Base-by-base conservation (phyloP, 2,113 vertebrate genomes). In the Chrysochloris asiatica region DNA sequence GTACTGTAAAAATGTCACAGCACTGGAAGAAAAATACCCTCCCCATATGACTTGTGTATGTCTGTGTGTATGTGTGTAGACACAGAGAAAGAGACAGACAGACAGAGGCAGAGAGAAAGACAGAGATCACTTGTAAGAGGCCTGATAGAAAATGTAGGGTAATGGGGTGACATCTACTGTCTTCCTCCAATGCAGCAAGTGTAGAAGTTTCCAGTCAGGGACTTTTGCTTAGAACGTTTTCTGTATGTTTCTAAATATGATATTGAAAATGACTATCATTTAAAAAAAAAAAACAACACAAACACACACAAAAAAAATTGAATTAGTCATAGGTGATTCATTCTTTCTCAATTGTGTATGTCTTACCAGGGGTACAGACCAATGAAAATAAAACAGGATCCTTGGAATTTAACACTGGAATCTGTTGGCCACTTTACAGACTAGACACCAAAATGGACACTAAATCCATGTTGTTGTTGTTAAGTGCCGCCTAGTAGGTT, bases 21-120 rank as follows among this genome's bases (percentile, higher is more conserved):
- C 71, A 93, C 54, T 79, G 33, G 79, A 87, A 89, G 93, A 90
- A 93, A 93, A 88, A 75, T 79, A 89, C 63, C 28, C 61, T 93
- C n/a, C 28, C 2, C 19, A 26, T 67, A 24, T 50, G 26, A 56
- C 24, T 16, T 45, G 36, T 43, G n/a, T 65, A 52, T 28, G 4
- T 69, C 21, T 48, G 41, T 47, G 50, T 22, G 65, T 30, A 16
- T 16, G 54, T 10, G 56, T 59, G 3, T 59, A 6, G 22, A 73
- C n/a, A 54, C 4, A 67, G 56, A 52, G 17, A 67, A 19, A 54
- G 4, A 41, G 9, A 73, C 47, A 88, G 41, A 72, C 9, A 50
- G 16, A 50, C 48, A 50, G 56, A 78, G 50, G 56, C 6, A 67
- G 48, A 67, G 22, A 67, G 24, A 48, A 9, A 41, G 7, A 73